phyloP scores from a whole-genome alignment of 1,140 invertebrate genomes.

The Telenomus remus region DNA sequence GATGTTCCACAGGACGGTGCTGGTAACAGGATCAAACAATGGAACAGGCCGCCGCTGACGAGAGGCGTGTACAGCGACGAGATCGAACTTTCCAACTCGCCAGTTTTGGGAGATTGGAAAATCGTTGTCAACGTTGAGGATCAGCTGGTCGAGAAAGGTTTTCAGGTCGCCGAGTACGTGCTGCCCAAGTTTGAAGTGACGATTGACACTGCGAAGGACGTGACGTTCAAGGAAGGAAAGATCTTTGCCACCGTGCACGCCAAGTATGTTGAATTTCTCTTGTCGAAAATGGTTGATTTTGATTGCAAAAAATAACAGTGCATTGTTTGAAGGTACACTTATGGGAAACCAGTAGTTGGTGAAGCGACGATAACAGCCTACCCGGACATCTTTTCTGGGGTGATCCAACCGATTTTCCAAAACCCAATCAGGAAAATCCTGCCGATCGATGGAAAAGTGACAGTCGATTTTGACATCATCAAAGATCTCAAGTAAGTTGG shows the following conservation, averaged over 20 bases:
- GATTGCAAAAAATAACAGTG: no score
- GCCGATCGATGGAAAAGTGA: conserved; percentile 85
- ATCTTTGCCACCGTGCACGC: conserved; percentile 87
- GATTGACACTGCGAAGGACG: conserved; percentile 86
- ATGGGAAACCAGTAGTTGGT: conserved; percentile 88
- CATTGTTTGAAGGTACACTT: conserved; percentile 79
- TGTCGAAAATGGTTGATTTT: no score
- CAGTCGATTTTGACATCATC: conserved; percentile 85
- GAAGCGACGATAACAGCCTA: conserved; percentile 85
- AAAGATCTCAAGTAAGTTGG: conserved; percentile 79
- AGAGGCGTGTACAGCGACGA: conserved; percentile 87
- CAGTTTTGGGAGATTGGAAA: conserved; percentile 94
- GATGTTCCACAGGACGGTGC: conserved; percentile 79
- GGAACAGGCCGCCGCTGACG: conserved; percentile 80
- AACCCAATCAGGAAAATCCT: conserved; percentile 86
- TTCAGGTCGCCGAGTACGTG: conserved; percentile 93
- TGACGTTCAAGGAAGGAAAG: conserved; percentile 86
- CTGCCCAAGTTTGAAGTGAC: conserved; percentile 94
- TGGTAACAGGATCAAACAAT: conserved; percentile 88
- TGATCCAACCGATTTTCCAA: conserved; percentile 87
- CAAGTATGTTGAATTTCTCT: conserved; percentile 83
- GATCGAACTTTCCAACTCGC: conserved; percentile 86
- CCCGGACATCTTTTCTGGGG: conserved; percentile 84
- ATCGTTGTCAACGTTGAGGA: conserved; percentile 80
- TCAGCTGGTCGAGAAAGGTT: conserved; percentile 82